phyloP scores from a whole-genome alignment of 1,140 invertebrate genomes.

The Epicauta chinensis region DNA sequence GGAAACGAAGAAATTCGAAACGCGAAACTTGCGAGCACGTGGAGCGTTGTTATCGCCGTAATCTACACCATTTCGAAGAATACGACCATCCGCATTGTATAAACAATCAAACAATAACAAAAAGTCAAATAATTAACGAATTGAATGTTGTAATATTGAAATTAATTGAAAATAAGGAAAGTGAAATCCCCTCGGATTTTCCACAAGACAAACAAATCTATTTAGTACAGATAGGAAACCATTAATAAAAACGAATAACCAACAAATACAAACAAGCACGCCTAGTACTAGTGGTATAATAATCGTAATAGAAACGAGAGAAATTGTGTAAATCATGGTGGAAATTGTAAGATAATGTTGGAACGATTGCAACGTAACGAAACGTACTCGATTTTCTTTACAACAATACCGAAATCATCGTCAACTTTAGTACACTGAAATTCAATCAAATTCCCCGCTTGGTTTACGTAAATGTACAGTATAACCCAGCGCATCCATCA shows the following conservation, averaged over 20 bases:
- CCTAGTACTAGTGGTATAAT: slow-evolving; percentile 3
- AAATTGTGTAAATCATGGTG: background rate
- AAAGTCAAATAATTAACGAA: background rate
- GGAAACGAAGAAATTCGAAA: background rate
- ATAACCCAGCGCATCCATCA: too few species aligned
- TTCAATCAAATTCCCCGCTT: slow-evolving; percentile 61
- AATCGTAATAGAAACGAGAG: slow-evolving; percentile 4
- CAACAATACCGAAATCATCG: slow-evolving; percentile 57
- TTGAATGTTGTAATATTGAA: slow-evolving; percentile 27
- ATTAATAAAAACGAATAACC: slow-evolving; percentile 9
- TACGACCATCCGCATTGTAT: slow-evolving; percentile 72
- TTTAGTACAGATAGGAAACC: slow-evolving; percentile 46
- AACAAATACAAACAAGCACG: background rate
- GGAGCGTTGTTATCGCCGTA: slow-evolving; percentile 70
- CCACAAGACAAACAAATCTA: slow-evolving; percentile 37
- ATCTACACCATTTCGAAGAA: slow-evolving; percentile 74
- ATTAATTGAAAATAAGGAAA: slow-evolving; percentile 37
- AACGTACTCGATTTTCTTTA: slow-evolving; percentile 77
- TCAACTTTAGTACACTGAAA: slow-evolving; percentile 58
- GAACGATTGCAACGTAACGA: slow-evolving; percentile 59
- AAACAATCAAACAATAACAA: background rate
- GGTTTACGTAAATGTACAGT: too few species aligned
- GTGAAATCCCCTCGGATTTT: slow-evolving; percentile 42
- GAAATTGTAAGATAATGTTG: slow-evolving; percentile 20
- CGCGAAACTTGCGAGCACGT: slow-evolving; percentile 57